Evolutionary conservation across 2,797 vertebrate species (phyloP).

Genomic region (Pipistrellus kuhlii): DNA sequence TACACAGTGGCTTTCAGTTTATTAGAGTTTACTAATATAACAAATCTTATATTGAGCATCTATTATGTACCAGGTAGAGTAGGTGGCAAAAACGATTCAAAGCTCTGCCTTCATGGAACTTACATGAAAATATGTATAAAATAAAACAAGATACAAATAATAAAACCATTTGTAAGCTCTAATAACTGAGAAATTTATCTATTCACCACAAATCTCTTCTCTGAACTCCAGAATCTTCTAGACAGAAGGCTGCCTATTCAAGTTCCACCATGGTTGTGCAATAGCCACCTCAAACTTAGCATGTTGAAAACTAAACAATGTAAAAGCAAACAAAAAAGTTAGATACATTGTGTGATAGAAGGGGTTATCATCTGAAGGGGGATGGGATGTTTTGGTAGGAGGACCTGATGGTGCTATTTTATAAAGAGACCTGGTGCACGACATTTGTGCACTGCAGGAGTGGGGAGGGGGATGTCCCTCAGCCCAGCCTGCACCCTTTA

Average conservation of each 20-base stretch:
- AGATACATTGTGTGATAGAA: neutral
- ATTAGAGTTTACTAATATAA: neutral
- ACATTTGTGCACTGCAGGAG: too few species aligned
- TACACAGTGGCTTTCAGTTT: constrained; percentile 13
- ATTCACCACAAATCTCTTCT: neutral
- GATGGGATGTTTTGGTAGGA: neutral
- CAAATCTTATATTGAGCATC: neutral
- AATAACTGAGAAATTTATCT: neutral
- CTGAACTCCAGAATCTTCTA: neutral
- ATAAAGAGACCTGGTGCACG: neutral
- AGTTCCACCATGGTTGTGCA: accelerated
- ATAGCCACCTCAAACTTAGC: neutral
- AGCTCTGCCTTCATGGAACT: neutral
- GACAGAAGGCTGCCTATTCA: neutral
- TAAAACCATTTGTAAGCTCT: neutral
- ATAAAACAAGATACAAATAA: neutral
- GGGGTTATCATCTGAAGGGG: accelerated
- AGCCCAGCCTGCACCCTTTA: too few species aligned
- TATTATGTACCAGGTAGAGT: neutral
- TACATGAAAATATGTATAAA: neutral
- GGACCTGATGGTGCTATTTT: neutral
- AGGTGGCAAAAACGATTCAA: neutral
- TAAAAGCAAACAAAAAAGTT: neutral
- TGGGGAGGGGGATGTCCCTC: too few species aligned
- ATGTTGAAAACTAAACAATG: neutral